Evolutionary conservation across 2,888 invertebrate species (phyloP).

Genomic region (Xestia c-nigrum): DNA sequence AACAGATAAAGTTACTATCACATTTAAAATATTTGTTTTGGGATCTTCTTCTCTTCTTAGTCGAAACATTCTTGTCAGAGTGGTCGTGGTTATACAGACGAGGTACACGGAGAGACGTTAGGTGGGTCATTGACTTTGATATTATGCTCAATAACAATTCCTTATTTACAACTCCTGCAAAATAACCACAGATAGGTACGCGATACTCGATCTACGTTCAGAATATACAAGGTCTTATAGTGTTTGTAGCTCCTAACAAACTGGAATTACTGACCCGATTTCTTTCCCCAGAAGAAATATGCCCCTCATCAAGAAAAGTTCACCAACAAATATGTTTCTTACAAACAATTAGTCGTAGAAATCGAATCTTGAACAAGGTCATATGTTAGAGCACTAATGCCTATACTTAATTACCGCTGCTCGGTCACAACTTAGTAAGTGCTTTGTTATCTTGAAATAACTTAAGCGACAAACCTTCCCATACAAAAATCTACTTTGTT

Average conservation of each 20-base stretch:
- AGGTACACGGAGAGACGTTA: too few relatives aligned
- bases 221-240: background rate
- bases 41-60: too few relatives aligned
- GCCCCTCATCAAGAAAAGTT: conserved; percentile 26
- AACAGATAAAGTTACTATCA: background rate
- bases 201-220: background rate
- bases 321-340: conserved; percentile 30
- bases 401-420: conserved; percentile 79
- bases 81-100: too few relatives aligned
- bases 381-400: conserved; percentile 70
- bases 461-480: conserved; percentile 49
- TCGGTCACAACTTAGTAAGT: conserved; percentile 73
- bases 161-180: background rate
- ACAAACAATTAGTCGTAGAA: conserved; percentile 58
- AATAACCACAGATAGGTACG: background rate
- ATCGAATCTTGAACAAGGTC: conserved; percentile 81
- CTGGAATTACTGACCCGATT: background rate
- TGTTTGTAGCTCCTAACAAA: background rate
- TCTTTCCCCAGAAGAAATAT: conserved; percentile 17
- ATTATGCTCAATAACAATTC: background rate
- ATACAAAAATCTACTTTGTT: conserved; percentile 61
- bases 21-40: background rate
- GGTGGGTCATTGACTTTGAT: background rate
- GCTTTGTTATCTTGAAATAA: conserved; percentile 51
- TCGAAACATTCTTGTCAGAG: too few relatives aligned